Evolutionary conservation across 2,888 invertebrate species (phyloP).

Genomic region (Germaria angustata): DNA sequence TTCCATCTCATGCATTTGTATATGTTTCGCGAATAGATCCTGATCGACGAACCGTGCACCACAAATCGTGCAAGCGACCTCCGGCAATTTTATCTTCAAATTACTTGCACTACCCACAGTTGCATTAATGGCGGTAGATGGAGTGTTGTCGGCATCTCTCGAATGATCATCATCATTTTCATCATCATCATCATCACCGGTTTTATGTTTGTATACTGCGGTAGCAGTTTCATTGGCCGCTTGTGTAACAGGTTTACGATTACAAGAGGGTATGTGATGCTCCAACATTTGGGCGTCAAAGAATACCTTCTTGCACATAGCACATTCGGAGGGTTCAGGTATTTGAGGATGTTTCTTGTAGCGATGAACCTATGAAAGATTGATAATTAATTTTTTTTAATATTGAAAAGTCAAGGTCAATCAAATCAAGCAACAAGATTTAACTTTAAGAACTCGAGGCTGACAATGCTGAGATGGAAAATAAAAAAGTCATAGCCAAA

Average conservation of each 20-base stretch:
- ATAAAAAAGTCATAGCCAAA: not conserved
- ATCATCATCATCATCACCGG: constrained; percentile 61
- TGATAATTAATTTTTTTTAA: too few relatives aligned
- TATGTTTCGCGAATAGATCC: constrained; percentile 78
- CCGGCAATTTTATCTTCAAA: constrained; percentile 76
- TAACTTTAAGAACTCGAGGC: not conserved
- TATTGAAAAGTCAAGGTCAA: too few relatives aligned
- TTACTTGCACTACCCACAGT: constrained; percentile 51
- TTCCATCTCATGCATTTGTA: constrained; percentile 79
- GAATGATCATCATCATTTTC: constrained; percentile 62
- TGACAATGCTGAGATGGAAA: not conserved
- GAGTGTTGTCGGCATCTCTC: constrained; percentile 54
- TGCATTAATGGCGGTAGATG: constrained; percentile 36
- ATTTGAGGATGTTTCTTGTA: constrained; percentile 80
- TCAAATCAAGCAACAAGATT: too few relatives aligned
- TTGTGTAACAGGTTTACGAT: constrained; percentile 73
- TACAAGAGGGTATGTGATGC: constrained; percentile 77
- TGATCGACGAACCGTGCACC: constrained; percentile 78
- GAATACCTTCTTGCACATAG: constrained; percentile 79
- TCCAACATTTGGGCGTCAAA: constrained; percentile 79
- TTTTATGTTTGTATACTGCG: constrained; percentile 72
- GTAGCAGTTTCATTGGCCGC: constrained; percentile 64
- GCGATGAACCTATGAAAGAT: constrained; percentile 76
- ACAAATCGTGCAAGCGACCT: constrained; percentile 79
- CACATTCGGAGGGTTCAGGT: constrained; percentile 78